Evolutionary conservation across 2,113 vertebrate genomes (phyloP).

Genomic region (Myrmecobius fasciatus): DNA sequence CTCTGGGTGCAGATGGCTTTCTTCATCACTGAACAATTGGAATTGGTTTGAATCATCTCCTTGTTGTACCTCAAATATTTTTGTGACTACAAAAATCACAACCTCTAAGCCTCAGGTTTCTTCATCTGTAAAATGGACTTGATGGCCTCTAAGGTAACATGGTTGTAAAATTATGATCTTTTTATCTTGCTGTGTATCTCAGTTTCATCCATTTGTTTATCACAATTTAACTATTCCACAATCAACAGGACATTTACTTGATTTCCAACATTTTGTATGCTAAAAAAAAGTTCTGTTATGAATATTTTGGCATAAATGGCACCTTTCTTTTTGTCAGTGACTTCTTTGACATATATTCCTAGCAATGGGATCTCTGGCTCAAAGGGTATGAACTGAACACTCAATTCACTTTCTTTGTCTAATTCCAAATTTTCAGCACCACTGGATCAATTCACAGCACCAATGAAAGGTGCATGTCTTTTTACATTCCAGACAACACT

Average conservation of each 20-base stretch:
- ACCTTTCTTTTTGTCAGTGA: too few species aligned
- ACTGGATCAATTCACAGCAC: neutral
- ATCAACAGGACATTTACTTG: neutral
- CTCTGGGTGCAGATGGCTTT: too few species aligned
- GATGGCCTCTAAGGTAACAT: too few species aligned
- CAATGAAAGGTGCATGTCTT: neutral
- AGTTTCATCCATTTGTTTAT: too few species aligned
- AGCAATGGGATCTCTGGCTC: neutral
- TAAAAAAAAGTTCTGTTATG: slow-evolving; percentile 8
- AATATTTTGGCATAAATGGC: neutral
- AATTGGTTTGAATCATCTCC: too few species aligned
- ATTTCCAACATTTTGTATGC: slow-evolving; percentile 26
- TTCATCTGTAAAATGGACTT: slow-evolving; percentile 31
- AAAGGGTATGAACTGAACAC: neutral
- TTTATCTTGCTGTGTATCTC: too few species aligned
- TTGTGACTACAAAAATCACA: neutral
- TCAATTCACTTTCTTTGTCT: too few species aligned
- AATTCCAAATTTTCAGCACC: too few species aligned
- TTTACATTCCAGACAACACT: neutral
- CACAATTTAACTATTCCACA: neutral
- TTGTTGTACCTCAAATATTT: neutral
- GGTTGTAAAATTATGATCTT: too few species aligned
- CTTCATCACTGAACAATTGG: too few species aligned
- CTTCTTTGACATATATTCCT: neutral
- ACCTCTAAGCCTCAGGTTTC: slow-evolving; percentile 31